Conservation (phyloP, 2,888 invertebrate genomes). For the Diplolepis rosae region DNA sequence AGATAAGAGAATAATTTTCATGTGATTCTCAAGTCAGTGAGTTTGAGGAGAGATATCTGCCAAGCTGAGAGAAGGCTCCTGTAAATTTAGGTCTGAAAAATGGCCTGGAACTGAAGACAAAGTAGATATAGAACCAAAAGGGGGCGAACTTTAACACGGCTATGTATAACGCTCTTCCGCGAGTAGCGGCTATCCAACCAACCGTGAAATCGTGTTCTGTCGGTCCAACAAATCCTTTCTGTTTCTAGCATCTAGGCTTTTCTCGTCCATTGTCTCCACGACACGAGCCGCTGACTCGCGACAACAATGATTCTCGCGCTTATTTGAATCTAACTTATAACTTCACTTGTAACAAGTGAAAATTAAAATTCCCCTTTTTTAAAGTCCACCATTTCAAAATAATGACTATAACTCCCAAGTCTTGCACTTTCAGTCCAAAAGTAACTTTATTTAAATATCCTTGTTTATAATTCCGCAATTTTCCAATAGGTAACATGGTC, state of each 20-base stretch:
- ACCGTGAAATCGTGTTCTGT: constrained; percentile 58
- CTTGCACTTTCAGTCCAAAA: no score
- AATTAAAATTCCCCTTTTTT: constrained; percentile 17
- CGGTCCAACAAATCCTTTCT: constrained; percentile 54
- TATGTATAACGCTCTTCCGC: constrained; percentile 27
- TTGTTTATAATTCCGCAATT: no score
- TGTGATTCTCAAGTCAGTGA: constrained; percentile 19
- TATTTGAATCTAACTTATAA: constrained; percentile 14
- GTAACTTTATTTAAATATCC: no score
- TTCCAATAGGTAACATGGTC: no score
- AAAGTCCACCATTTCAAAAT: background rate
- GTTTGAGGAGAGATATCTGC: constrained; percentile 17
- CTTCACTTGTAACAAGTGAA: background rate
- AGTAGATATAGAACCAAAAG: constrained; percentile 24
- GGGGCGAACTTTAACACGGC: constrained; percentile 21
- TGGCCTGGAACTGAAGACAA: background rate
- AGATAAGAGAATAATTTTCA: constrained; percentile 21
- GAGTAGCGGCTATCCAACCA: constrained; percentile 42
- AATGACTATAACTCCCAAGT: no score
- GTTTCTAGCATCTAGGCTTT: constrained; percentile 41
- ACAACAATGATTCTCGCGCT: constrained; percentile 40
- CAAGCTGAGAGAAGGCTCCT: constrained; percentile 1
- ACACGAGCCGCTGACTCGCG: constrained; percentile 36
- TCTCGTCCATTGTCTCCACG: constrained; percentile 36
- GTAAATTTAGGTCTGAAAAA: constrained; percentile 29